phyloP scores from a whole-genome alignment of 1,140 invertebrate genomes.

The Pygmarrhopalites habei region DNA sequence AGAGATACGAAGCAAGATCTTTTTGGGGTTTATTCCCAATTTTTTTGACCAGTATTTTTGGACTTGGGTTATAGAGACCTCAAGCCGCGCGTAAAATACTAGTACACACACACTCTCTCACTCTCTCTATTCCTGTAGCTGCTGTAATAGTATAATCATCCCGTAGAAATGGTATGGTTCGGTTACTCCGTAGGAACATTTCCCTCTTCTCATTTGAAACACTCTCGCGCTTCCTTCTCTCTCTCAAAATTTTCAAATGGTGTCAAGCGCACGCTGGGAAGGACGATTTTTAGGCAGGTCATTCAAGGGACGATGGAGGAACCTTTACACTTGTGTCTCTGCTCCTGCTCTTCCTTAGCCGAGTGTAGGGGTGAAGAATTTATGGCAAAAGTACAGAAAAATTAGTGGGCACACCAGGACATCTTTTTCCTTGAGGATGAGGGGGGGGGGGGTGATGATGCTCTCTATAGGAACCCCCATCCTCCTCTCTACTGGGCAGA shows the following conservation, averaged over 20 bases:
- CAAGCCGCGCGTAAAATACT: neutral
- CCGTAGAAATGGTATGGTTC: no score
- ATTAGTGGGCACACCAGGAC: conserved; percentile 25
- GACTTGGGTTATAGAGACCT: no score
- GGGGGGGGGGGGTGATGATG: no score
- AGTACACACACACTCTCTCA: no score
- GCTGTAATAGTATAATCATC: no score
- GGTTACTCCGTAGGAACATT: no score
- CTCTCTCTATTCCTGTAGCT: no score
- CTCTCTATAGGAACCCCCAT: no score
- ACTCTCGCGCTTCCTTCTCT: no score
- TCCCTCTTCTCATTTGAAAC: neutral
- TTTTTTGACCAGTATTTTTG: conserved; percentile 5
- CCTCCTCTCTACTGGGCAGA: no score
- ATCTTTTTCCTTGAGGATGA: no score
- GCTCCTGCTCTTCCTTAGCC: neutral
- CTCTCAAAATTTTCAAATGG: conserved; percentile 14
- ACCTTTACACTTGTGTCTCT: conserved; percentile 7
- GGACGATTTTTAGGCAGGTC: conserved; percentile 10
- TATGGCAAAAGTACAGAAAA: conserved; percentile 30
- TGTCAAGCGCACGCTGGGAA: conserved; percentile 28
- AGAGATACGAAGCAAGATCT: neutral
- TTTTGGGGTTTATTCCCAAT: neutral
- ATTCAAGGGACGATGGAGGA: conserved; percentile 12
- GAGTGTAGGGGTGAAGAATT: conserved; percentile 18